A percentile compares a stretch with the other conserved stretches of the same genome.
Evolutionary conservation across 2,113 vertebrate species (phyloP).

Genomic region (Centropristis striata): DNA sequence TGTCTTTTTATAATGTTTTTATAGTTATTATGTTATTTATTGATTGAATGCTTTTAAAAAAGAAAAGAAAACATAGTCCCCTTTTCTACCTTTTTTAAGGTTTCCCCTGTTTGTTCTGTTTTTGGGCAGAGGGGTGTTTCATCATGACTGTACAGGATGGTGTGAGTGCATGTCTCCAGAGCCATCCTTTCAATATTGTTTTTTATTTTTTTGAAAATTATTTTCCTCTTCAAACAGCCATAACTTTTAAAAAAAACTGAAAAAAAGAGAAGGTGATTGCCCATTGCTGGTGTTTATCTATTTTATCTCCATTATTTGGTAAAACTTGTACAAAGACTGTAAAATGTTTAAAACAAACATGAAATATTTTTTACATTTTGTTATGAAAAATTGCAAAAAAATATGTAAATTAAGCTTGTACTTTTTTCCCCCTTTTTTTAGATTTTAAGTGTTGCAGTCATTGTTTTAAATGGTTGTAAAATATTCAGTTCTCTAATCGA

Average conservation of each 20-base stretch:
- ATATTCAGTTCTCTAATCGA: constrained; percentile 63
- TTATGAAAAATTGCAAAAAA: constrained; percentile 63
- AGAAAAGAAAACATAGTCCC: constrained; percentile 19
- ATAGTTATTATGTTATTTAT: constrained; percentile 87
- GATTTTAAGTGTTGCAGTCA: constrained; percentile 84
- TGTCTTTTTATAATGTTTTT: constrained; percentile 83
- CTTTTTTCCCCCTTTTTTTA: constrained; percentile 52
- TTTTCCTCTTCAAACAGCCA: constrained; percentile 15
- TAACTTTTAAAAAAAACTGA: constrained; percentile 29
- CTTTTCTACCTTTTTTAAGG: constrained; percentile 63
- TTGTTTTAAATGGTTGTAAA: constrained; percentile 91
- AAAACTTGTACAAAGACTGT: constrained; percentile 75
- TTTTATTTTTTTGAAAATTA: neutral
- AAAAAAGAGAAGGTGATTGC: no score
- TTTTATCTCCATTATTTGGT: constrained; percentile 66
- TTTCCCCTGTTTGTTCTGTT: constrained; percentile 20
- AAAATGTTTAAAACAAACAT: constrained; percentile 77
- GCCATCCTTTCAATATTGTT: constrained; percentile 63
- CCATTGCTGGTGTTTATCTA: constrained; percentile 25
- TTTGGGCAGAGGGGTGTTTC: constrained; percentile 42
- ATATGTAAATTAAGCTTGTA: constrained; percentile 69
- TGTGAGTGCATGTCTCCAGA: constrained; percentile 76
- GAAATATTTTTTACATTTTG: constrained; percentile 81
- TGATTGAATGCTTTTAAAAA: constrained; percentile 71
- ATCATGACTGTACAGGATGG: constrained; percentile 64